Percentiles rank a stretch among this genome's conserved stretches.
These are phyloP conservation scores for Agriopis aurantiaria DNA, from an alignment of 2,888 invertebrate genomes.

Conservation along the genomic window DNA sequence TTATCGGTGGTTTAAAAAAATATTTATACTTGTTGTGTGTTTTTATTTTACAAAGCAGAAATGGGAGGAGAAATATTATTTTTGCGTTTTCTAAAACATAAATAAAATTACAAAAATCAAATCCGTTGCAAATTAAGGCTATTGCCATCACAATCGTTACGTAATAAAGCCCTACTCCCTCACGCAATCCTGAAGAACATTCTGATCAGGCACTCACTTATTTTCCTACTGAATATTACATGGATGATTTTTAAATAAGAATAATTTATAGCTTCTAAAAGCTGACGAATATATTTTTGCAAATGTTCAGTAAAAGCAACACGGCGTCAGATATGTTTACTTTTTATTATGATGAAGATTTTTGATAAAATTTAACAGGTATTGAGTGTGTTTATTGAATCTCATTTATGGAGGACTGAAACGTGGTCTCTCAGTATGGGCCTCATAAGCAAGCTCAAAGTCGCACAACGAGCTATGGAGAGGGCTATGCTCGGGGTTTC, in stretches of 20 bases:
- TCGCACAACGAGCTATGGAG: no score
- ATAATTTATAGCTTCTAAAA: conserved; percentile 36
- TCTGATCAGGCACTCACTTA: conserved; percentile 48
- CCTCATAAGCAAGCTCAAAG: no score
- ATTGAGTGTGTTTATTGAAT: neutral
- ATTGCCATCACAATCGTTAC: neutral
- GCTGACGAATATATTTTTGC: conserved; percentile 24
- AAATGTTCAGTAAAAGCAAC: conserved; percentile 29
- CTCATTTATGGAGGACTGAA: no score
- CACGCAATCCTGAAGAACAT: conserved; percentile 34
- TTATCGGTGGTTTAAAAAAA: no score
- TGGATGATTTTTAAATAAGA: conserved; percentile 47
- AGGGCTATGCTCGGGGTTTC: no score
- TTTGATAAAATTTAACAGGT: neutral
- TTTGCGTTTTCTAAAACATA: no score
- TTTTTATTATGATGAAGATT: conserved; percentile 7
- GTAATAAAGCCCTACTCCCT: conserved; percentile 7
- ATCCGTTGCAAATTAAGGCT: neutral
- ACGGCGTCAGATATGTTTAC: conserved; percentile 13
- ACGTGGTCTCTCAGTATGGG: no score
- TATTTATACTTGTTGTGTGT: no score
- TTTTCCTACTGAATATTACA: conserved; percentile 49
- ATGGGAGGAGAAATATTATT: no score
- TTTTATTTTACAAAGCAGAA: no score
- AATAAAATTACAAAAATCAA: neutral